Percentiles rank a stretch among this genome's conserved stretches.
These are phyloP conservation scores for Zelleria hepariella DNA, from an alignment of 2,888 invertebrate species.

Conservation along the genomic window DNA sequence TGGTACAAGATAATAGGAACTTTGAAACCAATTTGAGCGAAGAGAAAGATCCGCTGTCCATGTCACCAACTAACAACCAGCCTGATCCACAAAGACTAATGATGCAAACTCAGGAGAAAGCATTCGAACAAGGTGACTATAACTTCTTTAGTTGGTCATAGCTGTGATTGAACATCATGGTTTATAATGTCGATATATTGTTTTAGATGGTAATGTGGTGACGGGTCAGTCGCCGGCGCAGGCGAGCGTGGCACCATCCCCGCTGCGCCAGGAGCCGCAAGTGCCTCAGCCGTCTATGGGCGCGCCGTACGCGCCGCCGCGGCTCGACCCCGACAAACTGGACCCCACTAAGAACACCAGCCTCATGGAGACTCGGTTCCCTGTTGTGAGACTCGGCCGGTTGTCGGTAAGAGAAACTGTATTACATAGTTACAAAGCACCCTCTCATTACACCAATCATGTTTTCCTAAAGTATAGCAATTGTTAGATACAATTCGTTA, in stretches of 20 bases:
- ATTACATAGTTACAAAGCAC: not conserved
- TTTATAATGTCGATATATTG: not conserved
- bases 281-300: slow-evolving; percentile 67
- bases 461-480: too few species aligned
- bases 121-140: slow-evolving; percentile 50
- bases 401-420: slow-evolving; percentile 46
- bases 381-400: slow-evolving; percentile 63
- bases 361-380: slow-evolving; percentile 47
- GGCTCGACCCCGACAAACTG: slow-evolving; percentile 36
- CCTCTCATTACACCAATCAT: not conserved
- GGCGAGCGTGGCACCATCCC: slow-evolving; percentile 74
- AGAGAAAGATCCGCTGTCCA: slow-evolving; percentile 62
- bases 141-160: not conserved
- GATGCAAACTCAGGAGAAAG: slow-evolving; percentile 52
- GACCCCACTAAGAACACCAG: slow-evolving; percentile 38
- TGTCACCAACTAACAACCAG: slow-evolving; percentile 44
- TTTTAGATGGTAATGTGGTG: slow-evolving; percentile 55
- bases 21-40: slow-evolving; percentile 52
- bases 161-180: not conserved
- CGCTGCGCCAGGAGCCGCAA: slow-evolving; percentile 63
- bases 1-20: slow-evolving; percentile 46
- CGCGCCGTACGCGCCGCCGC: slow-evolving; percentile 47
- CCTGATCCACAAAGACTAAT: not conserved
- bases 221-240: slow-evolving; percentile 74
- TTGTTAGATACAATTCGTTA: too few species aligned